Conservation (phyloP, 2,113 vertebrate genomes). For the Romanogobio albipinnatus region DNA sequence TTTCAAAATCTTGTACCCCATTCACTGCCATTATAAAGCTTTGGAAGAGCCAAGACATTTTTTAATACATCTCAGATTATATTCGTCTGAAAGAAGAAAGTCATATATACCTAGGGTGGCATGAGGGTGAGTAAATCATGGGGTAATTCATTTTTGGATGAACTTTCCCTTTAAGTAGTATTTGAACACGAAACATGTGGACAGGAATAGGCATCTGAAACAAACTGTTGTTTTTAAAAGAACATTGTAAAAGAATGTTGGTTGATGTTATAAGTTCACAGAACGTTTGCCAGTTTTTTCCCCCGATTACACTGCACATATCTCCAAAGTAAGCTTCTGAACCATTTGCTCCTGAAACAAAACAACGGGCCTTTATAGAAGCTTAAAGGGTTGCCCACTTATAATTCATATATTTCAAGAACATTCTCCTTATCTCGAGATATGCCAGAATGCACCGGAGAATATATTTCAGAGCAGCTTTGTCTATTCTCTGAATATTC, state of each 20-base stretch:
- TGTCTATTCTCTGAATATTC: constrained; percentile 16
- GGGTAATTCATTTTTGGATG: no score
- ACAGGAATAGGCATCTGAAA: background rate
- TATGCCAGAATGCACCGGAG: constrained; percentile 33
- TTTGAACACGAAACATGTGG: background rate
- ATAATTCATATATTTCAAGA: constrained; percentile 39
- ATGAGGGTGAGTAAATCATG: no score
- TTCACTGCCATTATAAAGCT: no score
- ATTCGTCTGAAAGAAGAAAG: no score
- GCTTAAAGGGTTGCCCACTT: constrained; percentile 17
- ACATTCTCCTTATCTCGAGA: constrained; percentile 30
- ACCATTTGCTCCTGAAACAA: constrained; percentile 21
- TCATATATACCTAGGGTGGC: no score
- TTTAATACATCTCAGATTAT: no score
- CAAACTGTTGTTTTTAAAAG: background rate
- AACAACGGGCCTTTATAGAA: constrained; percentile 11
- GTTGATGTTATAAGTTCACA: constrained; percentile 17
- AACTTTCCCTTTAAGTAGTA: background rate
- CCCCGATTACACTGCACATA: background rate
- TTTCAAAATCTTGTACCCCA: no score
- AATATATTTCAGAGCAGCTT: constrained; percentile 35
- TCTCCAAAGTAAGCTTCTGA: constrained; percentile 10
- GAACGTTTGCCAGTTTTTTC: constrained; percentile 1
- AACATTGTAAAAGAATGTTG: background rate
- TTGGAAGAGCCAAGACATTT: no score